A percentile compares a stretch with the other conserved stretches of the same genome.
Conservation (phyloP, 2,888 invertebrate species). For the Microctonus brassicae region DNA sequence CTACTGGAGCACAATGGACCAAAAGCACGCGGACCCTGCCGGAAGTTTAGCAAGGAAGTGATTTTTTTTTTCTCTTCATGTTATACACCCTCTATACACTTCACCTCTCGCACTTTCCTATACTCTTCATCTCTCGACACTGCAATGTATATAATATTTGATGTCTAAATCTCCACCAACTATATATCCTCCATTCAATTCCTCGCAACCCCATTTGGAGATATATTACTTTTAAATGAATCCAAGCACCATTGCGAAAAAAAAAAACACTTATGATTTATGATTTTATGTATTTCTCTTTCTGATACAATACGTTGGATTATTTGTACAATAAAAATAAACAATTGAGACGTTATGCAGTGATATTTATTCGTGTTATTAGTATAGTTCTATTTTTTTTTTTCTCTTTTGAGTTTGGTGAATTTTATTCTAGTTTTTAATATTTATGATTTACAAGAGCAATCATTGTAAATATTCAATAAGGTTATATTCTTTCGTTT, state of each 20-base stretch:
- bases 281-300: neutral
- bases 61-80: conserved; percentile 50
- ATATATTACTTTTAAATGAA: neutral
- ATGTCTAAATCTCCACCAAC: conserved; percentile 58
- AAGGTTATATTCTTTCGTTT: no score
- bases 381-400: no score
- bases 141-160: conserved; percentile 42
- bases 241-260: neutral
- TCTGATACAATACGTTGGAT: neutral
- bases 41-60: conserved; percentile 65
- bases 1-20: conserved; percentile 55
- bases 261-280: neutral
- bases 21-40: conserved; percentile 57
- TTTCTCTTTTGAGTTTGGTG: no score
- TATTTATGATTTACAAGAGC: neutral
- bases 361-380: no score
- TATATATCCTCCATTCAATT: neutral
- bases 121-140: conserved; percentile 23
- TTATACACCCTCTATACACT: conserved; percentile 24
- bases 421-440: neutral
- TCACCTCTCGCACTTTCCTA: neutral
- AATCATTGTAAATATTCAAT: neutral
- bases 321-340: no score
- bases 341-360: no score
- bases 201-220: neutral